A percentile compares a stretch with the other conserved stretches of the same genome.
phyloP scores from a whole-genome alignment of 2,888 invertebrate species.

The Lasioglossum villosulum region DNA sequence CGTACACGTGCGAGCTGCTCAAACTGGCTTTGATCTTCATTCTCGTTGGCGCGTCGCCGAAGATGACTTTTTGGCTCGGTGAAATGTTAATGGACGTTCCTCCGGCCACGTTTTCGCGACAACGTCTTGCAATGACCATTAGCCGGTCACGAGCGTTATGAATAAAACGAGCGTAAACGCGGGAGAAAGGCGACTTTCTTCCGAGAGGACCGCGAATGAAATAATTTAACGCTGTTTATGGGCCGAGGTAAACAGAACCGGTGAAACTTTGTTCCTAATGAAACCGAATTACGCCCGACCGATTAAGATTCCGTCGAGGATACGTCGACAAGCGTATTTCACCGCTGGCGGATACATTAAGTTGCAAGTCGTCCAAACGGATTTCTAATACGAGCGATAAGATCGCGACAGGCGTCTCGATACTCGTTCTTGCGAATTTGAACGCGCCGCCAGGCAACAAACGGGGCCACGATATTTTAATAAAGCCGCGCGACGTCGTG shows the following conservation, averaged over 20 bases:
- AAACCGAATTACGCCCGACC: neutral
- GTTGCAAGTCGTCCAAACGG: neutral
- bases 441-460: neutral
- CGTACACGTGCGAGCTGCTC: neutral
- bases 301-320: neutral
- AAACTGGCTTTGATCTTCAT: conserved; percentile 2
- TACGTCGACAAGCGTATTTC: neutral
- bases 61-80: neutral
- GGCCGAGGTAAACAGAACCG: neutral
- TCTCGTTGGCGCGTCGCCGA: neutral
- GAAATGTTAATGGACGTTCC: conserved; percentile 1
- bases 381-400: conserved; percentile 5
- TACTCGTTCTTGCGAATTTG: neutral
- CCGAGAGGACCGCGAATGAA: neutral
- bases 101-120: neutral
- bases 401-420: neutral
- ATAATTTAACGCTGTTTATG: conserved; percentile 1
- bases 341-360: neutral
- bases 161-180: conserved; percentile 13
- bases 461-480: neutral
- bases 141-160: neutral
- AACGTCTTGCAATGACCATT: neutral
- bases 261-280: conserved; percentile 1
- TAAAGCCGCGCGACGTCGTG: neutral
- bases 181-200: conserved; percentile 20